Percentiles rank a stretch among this genome's conserved stretches.
Evolutionary conservation across 2,888 invertebrate species (phyloP).

Genomic region (Hypercompe scribonia): DNA sequence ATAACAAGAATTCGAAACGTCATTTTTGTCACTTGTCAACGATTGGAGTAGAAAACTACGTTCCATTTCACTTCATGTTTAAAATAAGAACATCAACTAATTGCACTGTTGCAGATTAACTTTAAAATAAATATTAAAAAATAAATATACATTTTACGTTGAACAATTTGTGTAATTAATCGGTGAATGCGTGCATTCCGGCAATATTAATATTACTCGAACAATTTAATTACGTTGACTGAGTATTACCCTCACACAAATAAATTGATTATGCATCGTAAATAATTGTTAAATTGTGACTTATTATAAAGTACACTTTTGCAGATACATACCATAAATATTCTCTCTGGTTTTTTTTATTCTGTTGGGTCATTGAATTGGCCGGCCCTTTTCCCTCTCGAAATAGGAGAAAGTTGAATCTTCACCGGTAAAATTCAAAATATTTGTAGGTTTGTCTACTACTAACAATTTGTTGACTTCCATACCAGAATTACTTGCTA

Average conservation of each 20-base stretch:
- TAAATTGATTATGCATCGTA: not conserved
- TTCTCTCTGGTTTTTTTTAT: no score
- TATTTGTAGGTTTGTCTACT: no score
- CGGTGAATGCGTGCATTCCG: no score
- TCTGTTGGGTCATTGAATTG: no score
- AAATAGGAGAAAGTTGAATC: no score
- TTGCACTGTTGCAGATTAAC: no score
- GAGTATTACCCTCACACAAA: not conserved
- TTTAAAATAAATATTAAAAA: not conserved
- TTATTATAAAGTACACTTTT: no score
- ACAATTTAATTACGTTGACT: not conserved
- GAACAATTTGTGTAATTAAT: not conserved
- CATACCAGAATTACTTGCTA: not conserved
- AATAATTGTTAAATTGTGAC: no score
- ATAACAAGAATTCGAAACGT: not conserved
- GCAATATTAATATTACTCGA: not conserved
- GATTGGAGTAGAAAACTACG: no score
- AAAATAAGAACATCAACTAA: not conserved
- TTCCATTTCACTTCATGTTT: not conserved
- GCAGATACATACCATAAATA: no score
- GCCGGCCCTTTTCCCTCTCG: no score
- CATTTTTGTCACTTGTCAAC: not conserved
- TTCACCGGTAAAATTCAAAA: no score
- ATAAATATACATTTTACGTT: not conserved
- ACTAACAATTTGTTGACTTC: not conserved